phyloP scores from a whole-genome alignment of 2,113 vertebrate genomes.

The Drymodes brunneopygia region DNA sequence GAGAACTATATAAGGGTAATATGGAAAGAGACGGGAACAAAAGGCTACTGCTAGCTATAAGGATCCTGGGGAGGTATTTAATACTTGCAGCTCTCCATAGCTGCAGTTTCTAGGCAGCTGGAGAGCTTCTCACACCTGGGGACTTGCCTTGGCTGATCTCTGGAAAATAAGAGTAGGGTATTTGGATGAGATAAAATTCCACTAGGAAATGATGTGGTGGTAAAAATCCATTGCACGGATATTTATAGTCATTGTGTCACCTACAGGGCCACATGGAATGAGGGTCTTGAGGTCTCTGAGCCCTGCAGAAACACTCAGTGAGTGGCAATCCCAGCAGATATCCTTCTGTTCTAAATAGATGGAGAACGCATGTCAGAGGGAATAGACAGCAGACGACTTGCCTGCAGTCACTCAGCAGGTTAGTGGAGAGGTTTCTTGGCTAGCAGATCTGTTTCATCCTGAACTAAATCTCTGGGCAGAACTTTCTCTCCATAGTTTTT shows the following conservation, averaged over 20 bases:
- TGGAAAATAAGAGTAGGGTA: not conserved
- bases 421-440: not conserved
- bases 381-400: conserved; percentile 13
- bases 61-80: not conserved
- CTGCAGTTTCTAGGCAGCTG: conserved; percentile 1
- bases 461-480: not conserved
- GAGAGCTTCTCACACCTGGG: not conserved
- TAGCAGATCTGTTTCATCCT: not conserved
- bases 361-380: not conserved
- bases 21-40: not conserved
- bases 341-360: not conserved
- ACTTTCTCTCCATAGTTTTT: not conserved
- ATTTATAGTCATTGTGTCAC: not conserved
- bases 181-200: not conserved
- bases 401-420: conserved; percentile 27
- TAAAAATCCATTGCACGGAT: not conserved
- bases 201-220: not conserved
- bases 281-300: not conserved
- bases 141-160: not conserved
- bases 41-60: not conserved
- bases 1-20: not conserved
- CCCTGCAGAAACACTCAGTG: not conserved
- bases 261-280: not conserved
- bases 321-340: not conserved
- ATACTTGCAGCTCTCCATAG: not conserved